Evolutionary conservation across 2,797 vertebrate species (phyloP).

Genomic region (Pelobates cultripes): DNA sequence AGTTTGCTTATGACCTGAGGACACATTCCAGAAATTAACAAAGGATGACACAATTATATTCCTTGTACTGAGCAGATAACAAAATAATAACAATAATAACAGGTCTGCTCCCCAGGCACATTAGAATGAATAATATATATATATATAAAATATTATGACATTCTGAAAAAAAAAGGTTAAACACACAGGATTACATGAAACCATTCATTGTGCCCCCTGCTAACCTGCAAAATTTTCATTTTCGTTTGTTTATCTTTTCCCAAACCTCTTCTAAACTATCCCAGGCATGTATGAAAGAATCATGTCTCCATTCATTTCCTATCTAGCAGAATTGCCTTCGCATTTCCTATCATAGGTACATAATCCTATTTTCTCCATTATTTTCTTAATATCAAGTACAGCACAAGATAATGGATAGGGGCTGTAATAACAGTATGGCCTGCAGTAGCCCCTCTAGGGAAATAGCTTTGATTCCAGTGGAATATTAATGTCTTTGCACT

Average conservation of each 20-base stretch:
- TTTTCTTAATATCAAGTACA: conserved; percentile 92
- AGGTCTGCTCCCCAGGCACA: conserved; percentile 59
- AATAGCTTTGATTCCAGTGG: conserved; percentile 85
- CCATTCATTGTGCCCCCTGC: conserved; percentile 68
- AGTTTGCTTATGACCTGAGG: conserved; percentile 55
- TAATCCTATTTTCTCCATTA: conserved; percentile 89
- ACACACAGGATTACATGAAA: conserved; percentile 71
- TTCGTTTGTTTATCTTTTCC: conserved; percentile 73
- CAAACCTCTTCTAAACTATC: conserved; percentile 71
- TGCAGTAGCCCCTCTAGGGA: conserved; percentile 84
- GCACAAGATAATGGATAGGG: conserved; percentile 88
- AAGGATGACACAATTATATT: conserved; percentile 24
- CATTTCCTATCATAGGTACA: conserved; percentile 82
- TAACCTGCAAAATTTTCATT: conserved; percentile 76
- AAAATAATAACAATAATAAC: conserved; percentile 54
- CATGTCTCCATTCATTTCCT: conserved; percentile 81
- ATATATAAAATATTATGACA: conserved; percentile 49
- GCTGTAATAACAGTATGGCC: conserved; percentile 86
- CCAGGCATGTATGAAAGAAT: conserved; percentile 73
- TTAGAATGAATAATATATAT: conserved; percentile 54
- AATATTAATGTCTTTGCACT: conserved; percentile 85
- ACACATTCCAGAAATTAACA: conserved; percentile 51
- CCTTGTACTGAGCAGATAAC: conserved; percentile 30
- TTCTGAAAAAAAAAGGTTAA: conserved; percentile 73
- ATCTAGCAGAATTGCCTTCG: conserved; percentile 80